phyloP scores from a whole-genome alignment of 2,888 invertebrate genomes.

The Odontocerum albicorne region DNA sequence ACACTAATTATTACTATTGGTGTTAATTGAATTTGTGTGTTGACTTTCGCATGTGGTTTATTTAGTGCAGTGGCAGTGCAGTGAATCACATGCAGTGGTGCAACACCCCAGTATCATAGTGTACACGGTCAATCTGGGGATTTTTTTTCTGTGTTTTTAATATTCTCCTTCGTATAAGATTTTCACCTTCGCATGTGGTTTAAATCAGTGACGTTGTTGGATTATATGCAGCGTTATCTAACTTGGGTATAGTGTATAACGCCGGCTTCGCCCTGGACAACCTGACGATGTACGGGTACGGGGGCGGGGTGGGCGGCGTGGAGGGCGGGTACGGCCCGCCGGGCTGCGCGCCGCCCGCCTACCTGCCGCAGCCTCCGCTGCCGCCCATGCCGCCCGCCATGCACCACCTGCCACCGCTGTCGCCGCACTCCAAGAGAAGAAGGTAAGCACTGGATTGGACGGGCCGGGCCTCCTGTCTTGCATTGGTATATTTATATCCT shows the following conservation, averaged over 20 bases:
- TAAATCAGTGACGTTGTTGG: not conserved
- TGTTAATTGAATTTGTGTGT: too few relatives aligned
- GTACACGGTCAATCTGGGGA: not conserved
- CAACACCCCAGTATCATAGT: too few relatives aligned
- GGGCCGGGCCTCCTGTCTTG: too few relatives aligned
- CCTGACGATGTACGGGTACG: conserved; percentile 52
- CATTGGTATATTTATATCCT: too few relatives aligned
- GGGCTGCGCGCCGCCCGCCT: conserved; percentile 46
- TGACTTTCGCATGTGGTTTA: too few relatives aligned
- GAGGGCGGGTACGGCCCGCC: conserved; percentile 51
- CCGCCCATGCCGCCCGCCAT: conserved; percentile 40
- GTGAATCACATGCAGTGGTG: too few relatives aligned
- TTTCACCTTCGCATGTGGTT: conserved; percentile 5
- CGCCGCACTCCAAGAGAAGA: conserved; percentile 51
- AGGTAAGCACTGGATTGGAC: too few relatives aligned
- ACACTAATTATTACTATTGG: too few relatives aligned
- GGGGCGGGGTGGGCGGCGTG: conserved; percentile 44
- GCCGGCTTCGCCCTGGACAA: conserved; percentile 34
- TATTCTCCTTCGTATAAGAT: not conserved
- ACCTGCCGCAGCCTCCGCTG: conserved; percentile 43
- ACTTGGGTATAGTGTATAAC: conserved; percentile 5
- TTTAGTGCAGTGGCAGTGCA: too few relatives aligned
- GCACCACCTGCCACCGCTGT: conserved; percentile 44
- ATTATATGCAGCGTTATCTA: conserved; percentile 1
- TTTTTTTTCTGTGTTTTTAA: conserved; percentile 2